Conservation (phyloP, 92 coral and sea anemone species). For the Paramuricea clavata region DNA sequence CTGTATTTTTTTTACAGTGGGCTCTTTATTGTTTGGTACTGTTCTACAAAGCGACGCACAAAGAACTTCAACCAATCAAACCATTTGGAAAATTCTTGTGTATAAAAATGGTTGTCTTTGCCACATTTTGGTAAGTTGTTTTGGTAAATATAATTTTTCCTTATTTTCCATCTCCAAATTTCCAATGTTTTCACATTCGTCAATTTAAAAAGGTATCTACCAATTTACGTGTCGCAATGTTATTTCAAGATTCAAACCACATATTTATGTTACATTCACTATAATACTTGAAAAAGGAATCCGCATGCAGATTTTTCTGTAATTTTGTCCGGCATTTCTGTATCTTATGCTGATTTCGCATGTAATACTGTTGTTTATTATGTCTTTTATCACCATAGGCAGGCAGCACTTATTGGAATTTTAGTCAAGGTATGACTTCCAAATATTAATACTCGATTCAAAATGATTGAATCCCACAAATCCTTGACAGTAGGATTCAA, state of each 20-base stretch:
- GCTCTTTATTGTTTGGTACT: conserved; percentile 89
- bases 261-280: no score
- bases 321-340: no score
- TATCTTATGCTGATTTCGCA: background rate
- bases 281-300: no score
- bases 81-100: conserved; percentile 93
- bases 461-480: no score
- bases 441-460: background rate
- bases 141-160: background rate
- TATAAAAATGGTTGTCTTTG: conserved; percentile 92
- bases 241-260: no score
- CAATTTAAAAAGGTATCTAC: no score
- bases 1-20: conserved; percentile 73
- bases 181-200: background rate
- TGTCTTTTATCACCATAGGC: conserved; percentile 63
- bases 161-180: background rate
- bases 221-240: no score
- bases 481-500: no score
- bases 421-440: conserved; percentile 79
- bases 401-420: conserved; percentile 85
- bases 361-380: background rate
- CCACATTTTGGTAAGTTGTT: conserved; percentile 85
- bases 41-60: conserved; percentile 80
- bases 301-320: no score
- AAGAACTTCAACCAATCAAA: conserved; percentile 80